These are phyloP conservation scores for Oxygymnocypris stewartii DNA, from an alignment of 2,113 vertebrate species.

Conservation along the genomic window DNA sequence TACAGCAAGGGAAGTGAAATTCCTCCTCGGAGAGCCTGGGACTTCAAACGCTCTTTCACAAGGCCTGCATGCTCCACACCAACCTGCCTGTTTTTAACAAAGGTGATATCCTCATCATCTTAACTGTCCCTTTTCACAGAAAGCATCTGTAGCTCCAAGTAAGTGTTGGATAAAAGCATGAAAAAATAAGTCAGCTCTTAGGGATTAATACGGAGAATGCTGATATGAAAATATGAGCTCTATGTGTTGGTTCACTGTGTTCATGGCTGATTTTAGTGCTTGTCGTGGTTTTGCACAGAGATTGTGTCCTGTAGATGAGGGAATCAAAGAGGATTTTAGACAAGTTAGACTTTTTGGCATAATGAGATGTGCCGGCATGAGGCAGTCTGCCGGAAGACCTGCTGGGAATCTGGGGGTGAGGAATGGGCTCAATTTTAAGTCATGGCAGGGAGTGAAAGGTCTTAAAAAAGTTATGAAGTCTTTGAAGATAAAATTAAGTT, in stretches of 20 bases:
- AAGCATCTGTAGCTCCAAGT: conserved; percentile 46
- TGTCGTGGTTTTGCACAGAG: conserved; percentile 10
- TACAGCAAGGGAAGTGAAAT: conserved; percentile 19
- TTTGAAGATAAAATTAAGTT: neutral
- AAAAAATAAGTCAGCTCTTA: conserved; percentile 31
- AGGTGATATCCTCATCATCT: conserved; percentile 47
- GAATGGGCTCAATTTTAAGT: conserved; percentile 24
- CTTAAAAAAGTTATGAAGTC: conserved; percentile 32
- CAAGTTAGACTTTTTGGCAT: neutral
- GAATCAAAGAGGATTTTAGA: neutral
- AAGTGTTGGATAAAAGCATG: conserved; percentile 26
- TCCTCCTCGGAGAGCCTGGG: conserved; percentile 12
- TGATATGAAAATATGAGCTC: conserved; percentile 46
- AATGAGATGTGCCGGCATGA: conserved; percentile 14
- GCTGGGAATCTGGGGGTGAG: conserved; percentile 18
- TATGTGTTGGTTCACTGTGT: neutral
- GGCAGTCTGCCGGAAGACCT: neutral
- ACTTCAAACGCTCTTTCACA: conserved; percentile 41
- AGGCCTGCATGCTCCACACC: conserved; percentile 35
- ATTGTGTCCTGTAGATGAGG: conserved; percentile 12
- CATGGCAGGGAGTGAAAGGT: conserved; percentile 15
- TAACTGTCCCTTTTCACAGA: conserved; percentile 45
- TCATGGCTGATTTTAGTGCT: conserved; percentile 22
- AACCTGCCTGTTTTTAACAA: conserved; percentile 29
- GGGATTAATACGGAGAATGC: conserved; percentile 52